Evolutionary conservation across 2,888 invertebrate species (phyloP).

Genomic region (Andrena haemorrhoa): DNA sequence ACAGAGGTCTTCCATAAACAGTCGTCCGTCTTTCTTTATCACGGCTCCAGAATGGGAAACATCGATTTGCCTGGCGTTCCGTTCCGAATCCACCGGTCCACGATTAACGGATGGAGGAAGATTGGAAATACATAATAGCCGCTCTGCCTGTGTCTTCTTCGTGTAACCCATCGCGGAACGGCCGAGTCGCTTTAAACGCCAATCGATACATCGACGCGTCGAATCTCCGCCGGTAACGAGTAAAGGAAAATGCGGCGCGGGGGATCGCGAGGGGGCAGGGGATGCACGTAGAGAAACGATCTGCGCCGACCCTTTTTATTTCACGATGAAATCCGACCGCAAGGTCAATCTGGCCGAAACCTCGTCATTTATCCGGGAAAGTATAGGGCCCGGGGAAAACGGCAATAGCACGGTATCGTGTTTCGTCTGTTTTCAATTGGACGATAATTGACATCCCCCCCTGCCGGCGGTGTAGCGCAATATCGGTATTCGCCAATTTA

Average conservation of each 20-base stretch:
- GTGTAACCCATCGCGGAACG: slow-evolving; percentile 21
- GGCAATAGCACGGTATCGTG: slow-evolving; percentile 53
- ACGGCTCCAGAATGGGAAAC: neutral
- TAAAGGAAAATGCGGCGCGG: slow-evolving; percentile 55
- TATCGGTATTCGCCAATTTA: slow-evolving; percentile 43
- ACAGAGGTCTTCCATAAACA: neutral
- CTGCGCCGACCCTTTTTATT: slow-evolving; percentile 62
- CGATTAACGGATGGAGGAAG: slow-evolving; percentile 28
- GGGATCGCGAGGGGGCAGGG: neutral
- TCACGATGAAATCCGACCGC: slow-evolving; percentile 65
- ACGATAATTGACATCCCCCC: slow-evolving; percentile 53
- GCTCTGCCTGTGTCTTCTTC: slow-evolving; percentile 17
- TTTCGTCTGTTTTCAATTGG: slow-evolving; percentile 69
- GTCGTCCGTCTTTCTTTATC: neutral
- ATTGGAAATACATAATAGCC: slow-evolving; percentile 24
- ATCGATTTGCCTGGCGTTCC: slow-evolving; percentile 25
- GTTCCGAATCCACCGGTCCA: neutral
- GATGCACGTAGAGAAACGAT: slow-evolving; percentile 44
- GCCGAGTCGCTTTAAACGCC: slow-evolving; percentile 45
- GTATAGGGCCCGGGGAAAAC: slow-evolving; percentile 53
- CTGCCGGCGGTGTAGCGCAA: slow-evolving; percentile 10
- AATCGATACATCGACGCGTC: slow-evolving; percentile 56
- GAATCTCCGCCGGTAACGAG: slow-evolving; percentile 56
- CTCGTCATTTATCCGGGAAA: slow-evolving; percentile 67
- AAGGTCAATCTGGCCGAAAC: slow-evolving; percentile 55